phyloP scores from a whole-genome alignment of 1,140 invertebrate genomes.

The Ectropis grisescens region DNA sequence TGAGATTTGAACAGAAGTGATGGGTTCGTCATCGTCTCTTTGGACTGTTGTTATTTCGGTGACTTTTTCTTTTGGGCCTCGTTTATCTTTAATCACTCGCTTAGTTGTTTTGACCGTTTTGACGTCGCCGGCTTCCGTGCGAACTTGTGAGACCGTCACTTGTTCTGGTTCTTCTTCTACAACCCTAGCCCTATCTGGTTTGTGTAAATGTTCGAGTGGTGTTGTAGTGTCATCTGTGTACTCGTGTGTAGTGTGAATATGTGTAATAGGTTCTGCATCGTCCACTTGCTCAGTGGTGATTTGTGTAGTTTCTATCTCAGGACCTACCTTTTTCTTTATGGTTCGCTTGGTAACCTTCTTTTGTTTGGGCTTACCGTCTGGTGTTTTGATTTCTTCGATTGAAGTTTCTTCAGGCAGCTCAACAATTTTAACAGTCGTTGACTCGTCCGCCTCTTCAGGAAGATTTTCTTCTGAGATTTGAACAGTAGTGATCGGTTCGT shows the following conservation, averaged over 20 bases:
- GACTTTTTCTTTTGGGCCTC: background rate
- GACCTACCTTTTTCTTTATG: slow-evolving; percentile 31
- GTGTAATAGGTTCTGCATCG: slow-evolving; percentile 7
- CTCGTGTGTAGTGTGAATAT: slow-evolving; percentile 6
- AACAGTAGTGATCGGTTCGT: slow-evolving; percentile 24
- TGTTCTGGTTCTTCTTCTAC: slow-evolving; percentile 9
- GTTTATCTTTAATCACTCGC: slow-evolving; percentile 13
- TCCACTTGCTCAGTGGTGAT: slow-evolving; percentile 9
- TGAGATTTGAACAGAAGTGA: too few species aligned
- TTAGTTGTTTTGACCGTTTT: slow-evolving; percentile 15
- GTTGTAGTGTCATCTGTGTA: background rate
- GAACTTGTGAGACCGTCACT: slow-evolving; percentile 19
- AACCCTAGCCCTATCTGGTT: background rate
- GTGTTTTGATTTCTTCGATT: slow-evolving; percentile 12
- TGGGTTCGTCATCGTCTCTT: slow-evolving; percentile 2
- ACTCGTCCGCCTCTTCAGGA: slow-evolving; percentile 14
- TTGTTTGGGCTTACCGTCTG: slow-evolving; percentile 6
- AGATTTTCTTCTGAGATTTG: slow-evolving; percentile 20
- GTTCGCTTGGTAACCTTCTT: slow-evolving; percentile 23
- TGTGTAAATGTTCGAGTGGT: slow-evolving; percentile 1
- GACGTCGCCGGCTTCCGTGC: slow-evolving; percentile 12
- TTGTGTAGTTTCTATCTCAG: slow-evolving; percentile 28
- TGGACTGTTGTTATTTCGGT: slow-evolving; percentile 1
- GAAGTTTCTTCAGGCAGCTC: slow-evolving; percentile 15
- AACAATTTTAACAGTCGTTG: too few species aligned